Evolutionary conservation across 2,888 invertebrate species (phyloP).

Genomic region (Drosophila conformis): DNA sequence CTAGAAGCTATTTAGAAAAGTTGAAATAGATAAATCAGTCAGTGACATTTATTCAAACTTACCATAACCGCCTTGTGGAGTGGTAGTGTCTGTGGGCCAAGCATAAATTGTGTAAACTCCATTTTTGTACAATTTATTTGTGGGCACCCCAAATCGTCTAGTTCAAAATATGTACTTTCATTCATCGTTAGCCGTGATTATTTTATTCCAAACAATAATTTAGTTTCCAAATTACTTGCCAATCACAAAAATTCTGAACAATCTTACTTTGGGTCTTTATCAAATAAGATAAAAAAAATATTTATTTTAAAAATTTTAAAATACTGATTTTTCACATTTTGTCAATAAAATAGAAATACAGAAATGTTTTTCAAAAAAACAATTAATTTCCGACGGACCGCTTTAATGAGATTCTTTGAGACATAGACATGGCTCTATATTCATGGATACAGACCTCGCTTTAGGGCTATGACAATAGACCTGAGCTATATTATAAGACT

Average conservation of each 20-base stretch:
- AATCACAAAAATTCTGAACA: background rate
- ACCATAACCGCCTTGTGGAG: slow-evolving; percentile 86
- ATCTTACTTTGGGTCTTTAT: background rate
- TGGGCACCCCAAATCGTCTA: slow-evolving; percentile 43
- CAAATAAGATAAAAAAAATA: too few species aligned
- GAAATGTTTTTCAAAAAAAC: background rate
- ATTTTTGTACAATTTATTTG: slow-evolving; percentile 87
- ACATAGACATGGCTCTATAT: background rate
- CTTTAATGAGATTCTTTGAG: background rate
- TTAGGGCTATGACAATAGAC: background rate
- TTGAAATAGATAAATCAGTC: background rate
- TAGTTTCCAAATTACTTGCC: slow-evolving; percentile 1
- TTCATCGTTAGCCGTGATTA: slow-evolving; percentile 3
- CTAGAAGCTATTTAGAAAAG: background rate
- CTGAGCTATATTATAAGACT: background rate
- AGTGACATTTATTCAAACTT: slow-evolving; percentile 46
- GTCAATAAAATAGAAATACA: background rate
- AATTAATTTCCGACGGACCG: too few species aligned
- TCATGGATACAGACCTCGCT: background rate
- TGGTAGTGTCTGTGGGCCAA: slow-evolving; percentile 88
- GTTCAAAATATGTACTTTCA: slow-evolving; percentile 10
- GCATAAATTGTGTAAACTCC: slow-evolving; percentile 87
- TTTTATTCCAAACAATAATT: background rate
- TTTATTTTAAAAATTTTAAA: background rate
- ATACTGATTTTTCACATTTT: background rate